Evolutionary conservation across 2,888 invertebrate species (phyloP).

Genomic region (Standfussiana lucernea): DNA sequence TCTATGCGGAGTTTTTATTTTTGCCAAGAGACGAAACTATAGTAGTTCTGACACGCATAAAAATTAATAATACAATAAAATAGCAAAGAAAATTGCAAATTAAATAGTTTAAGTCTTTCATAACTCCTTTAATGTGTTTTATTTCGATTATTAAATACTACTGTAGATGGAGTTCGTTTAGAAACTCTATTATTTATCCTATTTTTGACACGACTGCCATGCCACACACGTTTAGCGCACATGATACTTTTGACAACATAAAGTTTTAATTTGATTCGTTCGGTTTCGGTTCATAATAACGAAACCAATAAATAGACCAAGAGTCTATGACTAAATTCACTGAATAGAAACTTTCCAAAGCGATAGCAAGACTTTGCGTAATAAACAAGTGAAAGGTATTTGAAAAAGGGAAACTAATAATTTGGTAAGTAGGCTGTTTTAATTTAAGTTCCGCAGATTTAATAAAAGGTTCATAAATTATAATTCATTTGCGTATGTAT

Average conservation of each 20-base stretch:
- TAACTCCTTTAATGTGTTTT: neutral
- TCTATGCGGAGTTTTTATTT: fast-evolving
- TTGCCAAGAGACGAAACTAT: neutral
- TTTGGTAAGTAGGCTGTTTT: conserved; percentile 34
- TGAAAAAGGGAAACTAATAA: conserved; percentile 6
- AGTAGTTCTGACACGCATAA: neutral
- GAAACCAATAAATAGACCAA: conserved; percentile 39
- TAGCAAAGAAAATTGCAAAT: neutral
- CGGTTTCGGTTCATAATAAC: conserved; percentile 14
- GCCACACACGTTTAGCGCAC: conserved; percentile 22
- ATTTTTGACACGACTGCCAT: conserved; percentile 11
- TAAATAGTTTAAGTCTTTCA: neutral
- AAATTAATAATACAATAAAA: neutral
- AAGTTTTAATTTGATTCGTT: conserved; percentile 29
- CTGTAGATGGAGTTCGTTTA: conserved; percentile 25
- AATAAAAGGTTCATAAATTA: neutral
- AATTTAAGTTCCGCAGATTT: neutral
- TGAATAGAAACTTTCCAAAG: conserved; percentile 17
- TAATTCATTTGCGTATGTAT: neutral
- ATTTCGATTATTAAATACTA: neutral
- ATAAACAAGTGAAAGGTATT: neutral
- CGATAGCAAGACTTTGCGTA: conserved; percentile 13
- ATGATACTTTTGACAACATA: conserved; percentile 9
- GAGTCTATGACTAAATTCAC: conserved; percentile 8
- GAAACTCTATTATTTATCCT: conserved; percentile 23